Percentiles rank a stretch among this genome's conserved stretches.
These are phyloP conservation scores for Harpalus rubripes DNA, from an alignment of 2,888 invertebrate genomes.

Conservation along the genomic window DNA sequence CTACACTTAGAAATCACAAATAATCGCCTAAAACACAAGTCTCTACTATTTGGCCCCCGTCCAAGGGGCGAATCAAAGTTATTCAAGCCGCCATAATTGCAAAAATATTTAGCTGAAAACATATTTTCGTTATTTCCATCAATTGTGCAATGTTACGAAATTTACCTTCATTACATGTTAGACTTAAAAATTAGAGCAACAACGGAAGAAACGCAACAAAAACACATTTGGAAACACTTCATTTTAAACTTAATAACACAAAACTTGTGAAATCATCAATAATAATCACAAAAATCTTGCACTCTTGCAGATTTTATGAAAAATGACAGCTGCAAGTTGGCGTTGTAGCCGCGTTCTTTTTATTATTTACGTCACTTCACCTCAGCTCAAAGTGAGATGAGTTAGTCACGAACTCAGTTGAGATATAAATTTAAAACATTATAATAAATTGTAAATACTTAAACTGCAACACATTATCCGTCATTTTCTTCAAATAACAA, in stretches of 20 bases:
- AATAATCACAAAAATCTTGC: slow-evolving; percentile 36
- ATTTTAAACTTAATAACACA: slow-evolving; percentile 31
- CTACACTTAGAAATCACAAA: slow-evolving; percentile 49
- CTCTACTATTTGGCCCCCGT: slow-evolving; percentile 47
- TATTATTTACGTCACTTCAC: too few species aligned
- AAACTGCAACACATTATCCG: too few species aligned
- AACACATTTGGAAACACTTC: slow-evolving; percentile 27
- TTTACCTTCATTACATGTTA: slow-evolving; percentile 62
- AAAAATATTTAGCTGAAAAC: slow-evolving; percentile 54
- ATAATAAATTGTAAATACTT: too few species aligned
- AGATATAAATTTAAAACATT: too few species aligned
- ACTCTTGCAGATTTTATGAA: slow-evolving; percentile 45
- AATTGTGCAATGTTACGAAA: slow-evolving; percentile 55
- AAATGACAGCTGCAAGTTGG: slow-evolving; percentile 55
- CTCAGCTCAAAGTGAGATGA: too few species aligned
- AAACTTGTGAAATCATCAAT: slow-evolving; percentile 1
- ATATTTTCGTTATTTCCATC: slow-evolving; percentile 13
- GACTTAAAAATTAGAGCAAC: not conserved
- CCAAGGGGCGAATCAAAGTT: slow-evolving; percentile 54
- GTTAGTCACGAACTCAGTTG: too few species aligned
- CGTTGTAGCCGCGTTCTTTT: too few species aligned
- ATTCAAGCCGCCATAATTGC: slow-evolving; percentile 67
- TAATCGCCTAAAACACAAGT: slow-evolving; percentile 30
- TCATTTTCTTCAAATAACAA: too few species aligned
- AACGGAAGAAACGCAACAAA: slow-evolving; percentile 15